Percentiles rank a stretch among this genome's conserved stretches.
phyloP scores from a whole-genome alignment of 2,113 vertebrate genomes.

The Ammodytes marinus region DNA sequence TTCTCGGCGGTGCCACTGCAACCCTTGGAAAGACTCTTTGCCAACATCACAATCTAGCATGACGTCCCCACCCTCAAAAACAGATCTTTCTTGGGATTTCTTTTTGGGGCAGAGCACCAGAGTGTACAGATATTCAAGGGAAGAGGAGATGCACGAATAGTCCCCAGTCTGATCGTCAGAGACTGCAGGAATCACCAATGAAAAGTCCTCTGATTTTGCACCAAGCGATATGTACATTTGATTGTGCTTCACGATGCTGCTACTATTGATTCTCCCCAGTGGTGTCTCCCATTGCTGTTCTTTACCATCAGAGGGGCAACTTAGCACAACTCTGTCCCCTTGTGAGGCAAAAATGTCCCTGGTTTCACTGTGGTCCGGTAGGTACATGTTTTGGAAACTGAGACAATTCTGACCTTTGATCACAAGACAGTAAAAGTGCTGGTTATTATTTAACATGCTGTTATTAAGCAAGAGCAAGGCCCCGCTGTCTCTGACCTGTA shows the following conservation, averaged over 20 bases:
- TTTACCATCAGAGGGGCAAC: conserved; percentile 55
- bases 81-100: neutral
- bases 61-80: neutral
- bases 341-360: conserved; percentile 57
- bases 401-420: conserved; percentile 63
- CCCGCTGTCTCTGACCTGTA: conserved; percentile 67
- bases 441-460: conserved; percentile 38
- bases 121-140: conserved; percentile 47
- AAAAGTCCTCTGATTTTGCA: conserved; percentile 36
- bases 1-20: conserved; percentile 74
- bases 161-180: conserved; percentile 55
- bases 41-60: conserved; percentile 49
- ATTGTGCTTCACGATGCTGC: neutral
- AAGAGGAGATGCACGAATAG: conserved; percentile 73
- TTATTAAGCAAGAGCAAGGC: conserved; percentile 56
- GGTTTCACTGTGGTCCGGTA: conserved; percentile 45
- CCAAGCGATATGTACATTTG: conserved; percentile 45
- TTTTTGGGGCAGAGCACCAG: conserved; percentile 71
- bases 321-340: conserved; percentile 71
- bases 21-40: neutral
- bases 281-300: conserved; percentile 79
- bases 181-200: conserved; percentile 70
- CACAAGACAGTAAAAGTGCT: conserved; percentile 74
- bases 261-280: conserved; percentile 56
- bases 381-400: conserved; percentile 70